Evolutionary conservation across 2,797 vertebrate genomes (phyloP).

Genomic region (Mionectes olivaceus): DNA sequence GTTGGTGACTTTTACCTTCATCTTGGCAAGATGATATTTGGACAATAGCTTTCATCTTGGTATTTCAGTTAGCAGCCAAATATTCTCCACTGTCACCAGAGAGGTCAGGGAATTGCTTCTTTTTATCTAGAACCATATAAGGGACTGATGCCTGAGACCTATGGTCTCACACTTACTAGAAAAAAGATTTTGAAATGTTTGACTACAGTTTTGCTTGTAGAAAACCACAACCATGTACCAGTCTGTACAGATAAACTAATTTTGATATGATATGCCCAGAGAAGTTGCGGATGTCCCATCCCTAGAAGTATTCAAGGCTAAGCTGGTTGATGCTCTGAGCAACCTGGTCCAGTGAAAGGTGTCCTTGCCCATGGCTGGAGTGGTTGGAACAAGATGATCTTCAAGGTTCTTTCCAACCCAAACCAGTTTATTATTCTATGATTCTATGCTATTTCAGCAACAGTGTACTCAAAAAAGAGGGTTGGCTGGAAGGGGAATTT

Average conservation of each 20-base stretch:
- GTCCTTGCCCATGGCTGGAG: background rate
- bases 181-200: background rate
- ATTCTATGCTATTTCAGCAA: background rate
- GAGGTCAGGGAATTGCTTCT: background rate
- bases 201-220: background rate
- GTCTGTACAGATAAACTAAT: background rate
- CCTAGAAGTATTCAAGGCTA: background rate
- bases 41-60: background rate
- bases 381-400: background rate
- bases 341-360: background rate
- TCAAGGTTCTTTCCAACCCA: background rate
- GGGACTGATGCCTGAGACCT: background rate
- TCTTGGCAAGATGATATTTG: background rate
- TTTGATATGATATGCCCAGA: background rate
- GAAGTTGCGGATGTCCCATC: fast-evolving
- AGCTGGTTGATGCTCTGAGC: background rate
- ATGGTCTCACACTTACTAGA: background rate
- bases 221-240: background rate
- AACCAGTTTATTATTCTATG: background rate
- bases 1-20: background rate
- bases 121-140: background rate
- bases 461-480: background rate
- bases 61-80: background rate
- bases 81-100: background rate
- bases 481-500: background rate